These are phyloP conservation scores for Motacilla alba DNA, from an alignment of 2,113 vertebrate species.

Conservation along the genomic window DNA sequence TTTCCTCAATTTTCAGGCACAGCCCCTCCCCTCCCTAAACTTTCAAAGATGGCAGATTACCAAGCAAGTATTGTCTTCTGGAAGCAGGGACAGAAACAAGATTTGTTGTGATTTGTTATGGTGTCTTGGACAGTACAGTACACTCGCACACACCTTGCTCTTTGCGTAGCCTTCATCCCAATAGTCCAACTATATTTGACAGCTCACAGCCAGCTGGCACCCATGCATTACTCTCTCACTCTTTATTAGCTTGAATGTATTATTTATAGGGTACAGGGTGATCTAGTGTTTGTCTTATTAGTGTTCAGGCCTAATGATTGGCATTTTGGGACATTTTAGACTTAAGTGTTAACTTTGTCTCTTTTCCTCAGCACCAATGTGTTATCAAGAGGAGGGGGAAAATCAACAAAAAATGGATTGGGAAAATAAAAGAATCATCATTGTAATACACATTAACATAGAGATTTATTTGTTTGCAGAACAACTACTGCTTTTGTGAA, in stretches of 20 bases:
- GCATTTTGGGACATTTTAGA: not conserved
- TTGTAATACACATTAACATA: not conserved
- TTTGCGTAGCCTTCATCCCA: not conserved
- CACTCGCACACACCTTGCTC: not conserved
- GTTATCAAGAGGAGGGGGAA: not conserved
- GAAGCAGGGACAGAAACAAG: not conserved
- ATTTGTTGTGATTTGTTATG: not conserved
- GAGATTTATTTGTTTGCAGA: not conserved
- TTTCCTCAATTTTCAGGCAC: not conserved
- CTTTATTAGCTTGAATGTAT: not conserved
- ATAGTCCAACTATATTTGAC: not conserved
- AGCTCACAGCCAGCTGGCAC: not conserved
- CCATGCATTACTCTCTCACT: not conserved
- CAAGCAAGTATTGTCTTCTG: not conserved
- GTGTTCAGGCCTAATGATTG: not conserved
- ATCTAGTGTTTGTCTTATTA: not conserved
- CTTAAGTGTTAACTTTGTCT: not conserved
- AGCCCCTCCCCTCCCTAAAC: rapidly evolving
- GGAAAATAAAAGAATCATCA: not conserved
- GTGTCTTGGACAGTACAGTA: not conserved
- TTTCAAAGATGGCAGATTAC: not conserved
- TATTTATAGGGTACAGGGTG: not conserved
- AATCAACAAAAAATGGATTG: not conserved
- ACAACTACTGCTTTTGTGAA: not conserved
- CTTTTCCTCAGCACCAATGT: not conserved